phyloP scores from a whole-genome alignment of 2,888 invertebrate genomes.

The Plagodis dolabraria region DNA sequence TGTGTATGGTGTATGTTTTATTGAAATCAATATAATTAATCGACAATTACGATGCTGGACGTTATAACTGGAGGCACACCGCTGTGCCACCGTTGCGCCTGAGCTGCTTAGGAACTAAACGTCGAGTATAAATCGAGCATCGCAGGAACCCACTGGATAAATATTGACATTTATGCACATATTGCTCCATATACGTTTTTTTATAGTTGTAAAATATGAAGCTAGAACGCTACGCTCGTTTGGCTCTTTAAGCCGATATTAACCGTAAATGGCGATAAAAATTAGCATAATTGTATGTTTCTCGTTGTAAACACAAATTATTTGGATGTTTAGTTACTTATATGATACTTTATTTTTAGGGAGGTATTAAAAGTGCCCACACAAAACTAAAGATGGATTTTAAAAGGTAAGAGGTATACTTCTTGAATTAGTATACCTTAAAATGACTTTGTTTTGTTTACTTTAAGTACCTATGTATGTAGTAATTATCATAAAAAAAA shows the following conservation, averaged over 20 bases:
- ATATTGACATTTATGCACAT: slow-evolving; percentile 84
- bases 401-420: no score
- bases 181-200: slow-evolving; percentile 84
- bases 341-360: slow-evolving; percentile 57
- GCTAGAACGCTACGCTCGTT: slow-evolving; percentile 68
- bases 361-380: slow-evolving; percentile 52
- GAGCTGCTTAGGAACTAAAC: slow-evolving; percentile 60
- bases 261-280: slow-evolving; percentile 74
- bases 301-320: slow-evolving; percentile 71
- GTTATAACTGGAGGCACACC: slow-evolving; percentile 73
- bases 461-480: no score
- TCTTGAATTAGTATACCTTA: no score
- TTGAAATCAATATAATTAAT: slow-evolving; percentile 82
- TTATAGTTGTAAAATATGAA: slow-evolving; percentile 83
- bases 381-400: slow-evolving; percentile 16
- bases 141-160: slow-evolving; percentile 57
- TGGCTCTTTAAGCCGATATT: slow-evolving; percentile 65
- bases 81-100: slow-evolving; percentile 68
- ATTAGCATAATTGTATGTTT: slow-evolving; percentile 81
- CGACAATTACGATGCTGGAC: slow-evolving; percentile 81
- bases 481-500: no score
- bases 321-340: slow-evolving; percentile 65
- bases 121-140: slow-evolving; percentile 68
- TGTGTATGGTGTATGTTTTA: slow-evolving; percentile 79
- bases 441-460: no score